phyloP scores from a whole-genome alignment of 1,140 invertebrate species.

The Zeugodacus cucurbitae region DNA sequence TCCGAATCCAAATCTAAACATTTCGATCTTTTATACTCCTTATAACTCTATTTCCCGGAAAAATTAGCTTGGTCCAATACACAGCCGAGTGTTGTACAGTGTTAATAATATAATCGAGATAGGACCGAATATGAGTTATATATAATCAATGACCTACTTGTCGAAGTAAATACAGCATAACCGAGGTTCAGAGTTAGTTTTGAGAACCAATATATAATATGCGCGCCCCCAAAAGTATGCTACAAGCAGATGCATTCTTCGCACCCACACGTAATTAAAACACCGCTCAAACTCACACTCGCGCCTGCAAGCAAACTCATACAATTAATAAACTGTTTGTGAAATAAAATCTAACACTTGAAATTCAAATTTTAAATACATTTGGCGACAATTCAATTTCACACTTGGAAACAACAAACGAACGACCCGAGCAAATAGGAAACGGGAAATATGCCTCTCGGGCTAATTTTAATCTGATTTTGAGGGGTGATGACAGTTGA shows the following conservation, averaged over 20 bases:
- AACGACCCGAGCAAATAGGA: not conserved
- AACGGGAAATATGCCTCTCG: constrained; percentile 38
- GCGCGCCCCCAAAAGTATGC: not conserved
- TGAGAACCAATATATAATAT: too few relatives aligned
- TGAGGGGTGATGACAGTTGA: not conserved
- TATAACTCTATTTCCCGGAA: too few relatives aligned
- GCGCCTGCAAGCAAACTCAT: not conserved
- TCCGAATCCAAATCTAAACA: too few relatives aligned
- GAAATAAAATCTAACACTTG: constrained; percentile 25
- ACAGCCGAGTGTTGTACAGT: too few relatives aligned
- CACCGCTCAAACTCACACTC: not conserved
- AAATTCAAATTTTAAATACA: constrained; percentile 38
- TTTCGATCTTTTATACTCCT: too few relatives aligned
- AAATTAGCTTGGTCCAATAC: too few relatives aligned
- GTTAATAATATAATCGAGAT: too few relatives aligned
- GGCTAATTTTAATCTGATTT: constrained; percentile 45
- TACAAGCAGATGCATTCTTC: not conserved
- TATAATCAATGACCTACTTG: too few relatives aligned
- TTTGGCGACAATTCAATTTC: constrained; percentile 38
- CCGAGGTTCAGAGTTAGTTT: too few relatives aligned
- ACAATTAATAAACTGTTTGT: not conserved
- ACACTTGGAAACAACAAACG: constrained; percentile 38
- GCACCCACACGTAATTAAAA: not conserved
- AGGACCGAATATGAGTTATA: too few relatives aligned
- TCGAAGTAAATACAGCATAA: too few relatives aligned